A percentile compares a stretch with the other conserved stretches of the same genome.
Evolutionary conservation across 2,888 invertebrate species (phyloP).

Genomic region (Andrena marginata): DNA sequence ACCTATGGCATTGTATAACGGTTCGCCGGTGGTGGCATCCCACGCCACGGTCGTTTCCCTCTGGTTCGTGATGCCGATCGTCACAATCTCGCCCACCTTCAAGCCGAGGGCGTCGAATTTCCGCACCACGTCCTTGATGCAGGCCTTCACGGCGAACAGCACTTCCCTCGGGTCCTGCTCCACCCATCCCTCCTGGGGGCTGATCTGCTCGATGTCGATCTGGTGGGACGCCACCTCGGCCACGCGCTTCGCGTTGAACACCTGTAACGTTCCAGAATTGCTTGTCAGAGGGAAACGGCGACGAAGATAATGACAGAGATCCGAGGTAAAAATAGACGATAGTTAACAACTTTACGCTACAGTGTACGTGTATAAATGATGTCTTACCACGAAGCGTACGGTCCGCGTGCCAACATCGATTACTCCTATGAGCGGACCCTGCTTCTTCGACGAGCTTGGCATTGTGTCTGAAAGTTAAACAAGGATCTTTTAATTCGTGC

Average conservation of each 20-base stretch:
- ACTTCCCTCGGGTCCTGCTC: slow-evolving; percentile 97
- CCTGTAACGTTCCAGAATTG: slow-evolving; percentile 84
- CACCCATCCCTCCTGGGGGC: slow-evolving; percentile 96
- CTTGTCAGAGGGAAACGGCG: background rate
- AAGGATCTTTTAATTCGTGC: background rate
- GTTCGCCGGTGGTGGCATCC: slow-evolving; percentile 96
- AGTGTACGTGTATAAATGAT: slow-evolving; percentile 4
- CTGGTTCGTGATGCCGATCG: slow-evolving; percentile 98
- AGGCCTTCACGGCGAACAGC: slow-evolving; percentile 91
- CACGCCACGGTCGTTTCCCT: slow-evolving; percentile 98
- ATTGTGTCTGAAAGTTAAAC: slow-evolving; percentile 75
- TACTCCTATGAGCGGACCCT: slow-evolving; percentile 91
- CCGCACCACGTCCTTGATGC: slow-evolving; percentile 91
- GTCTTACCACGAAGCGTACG: slow-evolving; percentile 92
- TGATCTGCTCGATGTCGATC: slow-evolving; percentile 92
- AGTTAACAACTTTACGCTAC: background rate
- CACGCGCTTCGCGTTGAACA: slow-evolving; percentile 91
- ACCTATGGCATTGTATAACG: slow-evolving; percentile 97
- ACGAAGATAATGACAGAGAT: background rate
- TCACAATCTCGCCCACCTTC: slow-evolving; percentile 89
- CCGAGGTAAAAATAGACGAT: background rate
- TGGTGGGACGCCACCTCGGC: slow-evolving; percentile 93
- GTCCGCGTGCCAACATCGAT: slow-evolving; percentile 98
- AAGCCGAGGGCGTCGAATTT: slow-evolving; percentile 87
- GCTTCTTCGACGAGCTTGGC: slow-evolving; percentile 73